phyloP scores from a whole-genome alignment of 2,797 vertebrate genomes.

The Epinephelus coioides region DNA sequence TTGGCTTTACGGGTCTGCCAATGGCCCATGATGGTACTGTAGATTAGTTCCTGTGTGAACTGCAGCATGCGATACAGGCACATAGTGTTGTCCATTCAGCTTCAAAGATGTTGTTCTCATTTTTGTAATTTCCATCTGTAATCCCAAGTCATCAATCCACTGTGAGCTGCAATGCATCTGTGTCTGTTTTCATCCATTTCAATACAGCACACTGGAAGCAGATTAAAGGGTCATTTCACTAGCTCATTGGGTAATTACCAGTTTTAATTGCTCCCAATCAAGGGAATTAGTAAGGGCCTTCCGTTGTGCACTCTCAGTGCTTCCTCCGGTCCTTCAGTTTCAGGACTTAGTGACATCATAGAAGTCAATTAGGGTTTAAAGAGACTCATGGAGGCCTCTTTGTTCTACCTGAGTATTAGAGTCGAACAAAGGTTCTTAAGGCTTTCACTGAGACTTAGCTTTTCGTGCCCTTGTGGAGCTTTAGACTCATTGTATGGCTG shows the following conservation, averaged over 20 bases:
- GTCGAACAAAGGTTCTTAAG: conserved; percentile 56
- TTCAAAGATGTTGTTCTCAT: neutral
- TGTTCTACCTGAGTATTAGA: conserved; percentile 70
- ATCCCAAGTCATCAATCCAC: conserved; percentile 12
- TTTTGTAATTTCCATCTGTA: neutral
- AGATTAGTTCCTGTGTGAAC: neutral
- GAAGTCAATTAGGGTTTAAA: conserved; percentile 84
- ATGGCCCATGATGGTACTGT: no score
- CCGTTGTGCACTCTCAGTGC: conserved; percentile 66
- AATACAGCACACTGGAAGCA: conserved; percentile 24
- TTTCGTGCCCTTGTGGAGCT: conserved; percentile 25
- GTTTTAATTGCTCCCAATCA: conserved; percentile 86
- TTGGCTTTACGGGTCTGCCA: neutral
- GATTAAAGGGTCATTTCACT: conserved; percentile 85
- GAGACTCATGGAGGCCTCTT: conserved; percentile 71
- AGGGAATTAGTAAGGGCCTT: conserved; percentile 83
- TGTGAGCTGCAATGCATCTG: neutral
- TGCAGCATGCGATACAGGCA: neutral
- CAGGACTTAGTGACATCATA: conserved; percentile 80
- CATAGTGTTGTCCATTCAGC: neutral
- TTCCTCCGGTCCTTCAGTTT: conserved; percentile 70
- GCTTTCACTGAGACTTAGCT: conserved; percentile 25
- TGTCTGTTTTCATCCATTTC: conserved; percentile 24
- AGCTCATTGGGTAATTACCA: conserved; percentile 83
- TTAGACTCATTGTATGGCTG: conserved; percentile 16